These are phyloP conservation scores for Parazoanthus swiftii DNA, from an alignment of 92 coral and sea anemone genomes.

Conservation along the genomic window DNA sequence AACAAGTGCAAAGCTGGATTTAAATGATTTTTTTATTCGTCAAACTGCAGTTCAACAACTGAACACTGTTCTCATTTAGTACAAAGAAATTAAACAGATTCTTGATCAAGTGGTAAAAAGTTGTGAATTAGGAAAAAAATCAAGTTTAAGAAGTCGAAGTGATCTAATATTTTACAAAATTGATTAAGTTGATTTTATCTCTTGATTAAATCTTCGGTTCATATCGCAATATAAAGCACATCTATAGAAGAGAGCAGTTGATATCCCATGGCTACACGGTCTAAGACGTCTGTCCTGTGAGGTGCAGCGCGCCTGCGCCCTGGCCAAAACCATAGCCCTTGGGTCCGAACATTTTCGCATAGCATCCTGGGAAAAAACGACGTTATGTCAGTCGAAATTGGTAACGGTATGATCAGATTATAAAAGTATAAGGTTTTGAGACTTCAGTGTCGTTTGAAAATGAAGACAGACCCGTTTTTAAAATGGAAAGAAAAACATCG, in stretches of 20 bases:
- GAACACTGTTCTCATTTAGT: neutral
- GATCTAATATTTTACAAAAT: neutral
- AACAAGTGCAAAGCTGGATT: neutral
- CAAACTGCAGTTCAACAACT: neutral
- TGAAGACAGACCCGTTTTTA: no score
- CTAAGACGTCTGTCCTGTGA: slow-evolving; percentile 31
- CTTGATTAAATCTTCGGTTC: neutral
- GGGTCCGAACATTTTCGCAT: slow-evolving; percentile 9
- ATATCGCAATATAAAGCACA: neutral
- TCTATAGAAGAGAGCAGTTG: neutral
- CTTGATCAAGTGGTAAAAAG: neutral
- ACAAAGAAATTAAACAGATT: neutral
- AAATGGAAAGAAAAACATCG: no score
- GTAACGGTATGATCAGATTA: neutral
- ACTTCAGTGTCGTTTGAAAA: no score
- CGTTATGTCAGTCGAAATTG: neutral
- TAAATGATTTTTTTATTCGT: neutral
- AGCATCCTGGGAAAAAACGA: slow-evolving; percentile 28
- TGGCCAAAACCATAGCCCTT: slow-evolving; percentile 32
- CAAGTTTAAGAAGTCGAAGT: neutral
- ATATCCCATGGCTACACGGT: neutral
- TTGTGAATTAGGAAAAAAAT: neutral
- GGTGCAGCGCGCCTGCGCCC: slow-evolving; percentile 37
- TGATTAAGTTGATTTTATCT: neutral
- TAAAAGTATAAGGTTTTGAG: no score